Percentiles rank a stretch among this genome's conserved stretches.
These are phyloP conservation scores for Oceanodroma tethys DNA, from an alignment of 2,113 vertebrate species.

Conservation along the genomic window DNA sequence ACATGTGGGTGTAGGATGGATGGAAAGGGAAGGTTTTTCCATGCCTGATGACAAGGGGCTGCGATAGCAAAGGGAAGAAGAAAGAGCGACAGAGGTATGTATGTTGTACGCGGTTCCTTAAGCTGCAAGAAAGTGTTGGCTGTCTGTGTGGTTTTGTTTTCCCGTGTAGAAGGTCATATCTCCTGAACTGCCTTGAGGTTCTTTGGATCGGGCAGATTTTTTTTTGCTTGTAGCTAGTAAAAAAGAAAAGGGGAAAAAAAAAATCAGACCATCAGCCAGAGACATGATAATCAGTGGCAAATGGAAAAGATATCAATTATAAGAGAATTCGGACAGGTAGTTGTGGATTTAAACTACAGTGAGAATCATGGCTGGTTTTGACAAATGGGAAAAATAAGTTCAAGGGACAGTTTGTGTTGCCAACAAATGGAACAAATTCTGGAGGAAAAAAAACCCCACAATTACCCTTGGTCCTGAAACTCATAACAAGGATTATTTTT, in stretches of 20 bases:
- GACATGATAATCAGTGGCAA: not conserved
- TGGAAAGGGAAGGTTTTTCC: not conserved
- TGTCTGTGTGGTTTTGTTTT: not conserved
- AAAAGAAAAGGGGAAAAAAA: fast-evolving
- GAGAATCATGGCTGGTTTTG: not conserved
- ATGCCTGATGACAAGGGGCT: not conserved
- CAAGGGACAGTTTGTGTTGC: not conserved
- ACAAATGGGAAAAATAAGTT: not conserved
- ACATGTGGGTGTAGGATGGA: not conserved
- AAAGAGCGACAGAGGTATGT: not conserved
- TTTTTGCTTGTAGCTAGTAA: not conserved
- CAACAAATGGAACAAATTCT: not conserved
- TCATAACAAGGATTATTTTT: not conserved
- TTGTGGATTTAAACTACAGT: not conserved
- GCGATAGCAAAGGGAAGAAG: not conserved
- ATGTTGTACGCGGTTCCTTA: not conserved
- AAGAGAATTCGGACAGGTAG: not conserved
- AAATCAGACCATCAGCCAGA: not conserved
- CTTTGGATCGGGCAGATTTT: not conserved
- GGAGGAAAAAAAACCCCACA: not conserved
- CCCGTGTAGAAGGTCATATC: not conserved
- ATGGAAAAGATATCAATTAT: not conserved
- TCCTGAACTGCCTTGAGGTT: not conserved
- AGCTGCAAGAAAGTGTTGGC: not conserved
- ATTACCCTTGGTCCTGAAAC: not conserved